These are phyloP conservation scores for Drosophila mayri DNA, from an alignment of 1,140 invertebrate genomes.

Conservation along the genomic window DNA sequence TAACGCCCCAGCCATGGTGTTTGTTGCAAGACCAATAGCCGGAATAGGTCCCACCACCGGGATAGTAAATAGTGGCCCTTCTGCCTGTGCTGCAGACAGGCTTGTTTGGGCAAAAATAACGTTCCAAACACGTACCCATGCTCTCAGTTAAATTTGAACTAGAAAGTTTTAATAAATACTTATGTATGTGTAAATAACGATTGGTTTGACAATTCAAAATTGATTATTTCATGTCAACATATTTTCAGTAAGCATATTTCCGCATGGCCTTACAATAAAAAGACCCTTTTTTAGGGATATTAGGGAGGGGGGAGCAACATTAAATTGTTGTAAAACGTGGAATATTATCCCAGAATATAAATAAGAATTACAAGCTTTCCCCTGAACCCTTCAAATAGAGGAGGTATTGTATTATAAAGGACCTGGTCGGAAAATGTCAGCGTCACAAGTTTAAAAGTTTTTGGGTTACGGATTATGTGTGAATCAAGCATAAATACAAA, in stretches of 20 bases:
- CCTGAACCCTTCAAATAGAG: not conserved
- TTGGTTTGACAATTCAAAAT: slow-evolving; percentile 22
- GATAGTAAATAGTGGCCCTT: slow-evolving; percentile 60
- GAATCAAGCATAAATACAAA: slow-evolving; percentile 15
- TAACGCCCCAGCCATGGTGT: slow-evolving; percentile 58
- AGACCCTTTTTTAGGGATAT: slow-evolving; percentile 2
- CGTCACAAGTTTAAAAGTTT: slow-evolving; percentile 40
- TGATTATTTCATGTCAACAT: slow-evolving; percentile 2
- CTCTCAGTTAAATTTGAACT: slow-evolving; percentile 29
- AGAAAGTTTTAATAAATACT: slow-evolving; percentile 12
- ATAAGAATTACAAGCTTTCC: too few relatives aligned
- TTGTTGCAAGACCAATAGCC: slow-evolving; percentile 72
- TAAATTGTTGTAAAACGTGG: too few relatives aligned
- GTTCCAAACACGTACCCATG: slow-evolving; percentile 53
- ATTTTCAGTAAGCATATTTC: slow-evolving; percentile 1
- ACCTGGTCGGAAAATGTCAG: slow-evolving; percentile 16
- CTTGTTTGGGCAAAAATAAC: slow-evolving; percentile 60
- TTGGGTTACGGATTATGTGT: slow-evolving; percentile 19
- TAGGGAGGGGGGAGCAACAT: too few relatives aligned
- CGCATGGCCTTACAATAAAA: slow-evolving; percentile 3
- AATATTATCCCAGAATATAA: not conserved
- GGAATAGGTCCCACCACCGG: slow-evolving; percentile 63
- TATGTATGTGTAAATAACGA: slow-evolving; percentile 11
- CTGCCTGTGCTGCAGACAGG: slow-evolving; percentile 55
- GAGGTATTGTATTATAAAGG: not conserved